Evolutionary conservation across 2,113 vertebrate genomes (phyloP), one percentile per base, ranked within the genome.

Genomic region (Synchiropus splendidus): DNA sequence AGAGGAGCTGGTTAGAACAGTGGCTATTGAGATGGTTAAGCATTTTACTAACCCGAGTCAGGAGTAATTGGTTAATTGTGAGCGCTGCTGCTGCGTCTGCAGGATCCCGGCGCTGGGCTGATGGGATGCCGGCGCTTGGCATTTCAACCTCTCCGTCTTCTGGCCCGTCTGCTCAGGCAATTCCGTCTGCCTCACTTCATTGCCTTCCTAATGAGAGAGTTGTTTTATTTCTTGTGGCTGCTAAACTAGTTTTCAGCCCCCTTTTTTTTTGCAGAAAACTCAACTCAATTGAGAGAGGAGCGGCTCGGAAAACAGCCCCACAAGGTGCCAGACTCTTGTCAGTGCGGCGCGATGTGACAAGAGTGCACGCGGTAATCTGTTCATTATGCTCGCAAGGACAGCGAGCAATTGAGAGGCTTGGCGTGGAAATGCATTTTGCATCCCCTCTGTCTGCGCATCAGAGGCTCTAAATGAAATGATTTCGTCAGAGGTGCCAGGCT

Each of bases 21-120:
- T 66, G 39, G 77, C 73, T 74, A 79, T 76, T 77, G 78, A 72
- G 70, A 69, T 61, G 63, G 74, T 83, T 83, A n/a, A 72, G 77
- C 67, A 57, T 73, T 82, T 83, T 74, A 83, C 81, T 70, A 70
- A 77, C 77, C 51, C 18, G 27, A 62, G 62, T 75, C 51, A 59
- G 59, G 72, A 50, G 54, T 58, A 70, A 73, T 70, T 68, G 72
- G 73, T 73, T 66, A 74, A 79, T 72, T 76, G 68, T 71, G 55
- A 58, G 49, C 48, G 58, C 70, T 60, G 63, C 63, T 79, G 77
- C 61, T 54, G 59, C 58, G 72, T 79, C 74, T 67, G 77, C 67
- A 72, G 67, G 78, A 72, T 56, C 53, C 31, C 66, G 43, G 70
- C 66, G 56, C 49, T 8, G 52, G 68, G 77, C 42, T 63, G 54